Percentiles rank a stretch among this genome's conserved stretches.
These are phyloP conservation scores for Epiperipatus broadwayi DNA, from an alignment of 2,888 invertebrate species.

Conservation along the genomic window DNA sequence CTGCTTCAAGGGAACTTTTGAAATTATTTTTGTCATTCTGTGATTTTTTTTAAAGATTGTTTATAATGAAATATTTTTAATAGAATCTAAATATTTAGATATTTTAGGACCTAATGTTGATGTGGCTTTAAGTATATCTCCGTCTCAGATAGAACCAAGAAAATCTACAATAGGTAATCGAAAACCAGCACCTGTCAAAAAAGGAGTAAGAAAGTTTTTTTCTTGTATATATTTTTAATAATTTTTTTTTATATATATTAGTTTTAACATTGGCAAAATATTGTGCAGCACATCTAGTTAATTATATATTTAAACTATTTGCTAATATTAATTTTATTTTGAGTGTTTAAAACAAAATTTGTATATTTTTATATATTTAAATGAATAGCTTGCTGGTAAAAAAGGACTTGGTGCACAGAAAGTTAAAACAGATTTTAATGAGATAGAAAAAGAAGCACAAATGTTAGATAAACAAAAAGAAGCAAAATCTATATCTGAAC, in stretches of 20 bases:
- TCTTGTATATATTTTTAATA: constrained; percentile 10
- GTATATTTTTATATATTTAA: constrained; percentile 17
- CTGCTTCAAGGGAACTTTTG: too few relatives aligned
- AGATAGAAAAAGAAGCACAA: constrained; percentile 73
- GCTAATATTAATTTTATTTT: too few relatives aligned
- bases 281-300: too few relatives aligned
- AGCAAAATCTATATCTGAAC: constrained; percentile 27
- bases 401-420: constrained; percentile 81
- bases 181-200: constrained; percentile 44
- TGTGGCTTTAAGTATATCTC: constrained; percentile 29
- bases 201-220: constrained; percentile 40
- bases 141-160: constrained; percentile 29
- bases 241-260: constrained; percentile 11
- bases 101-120: constrained; percentile 32
- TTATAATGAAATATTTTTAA: too few relatives aligned
- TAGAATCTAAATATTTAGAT: too few relatives aligned
- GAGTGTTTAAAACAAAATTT: too few relatives aligned
- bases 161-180: constrained; percentile 51
- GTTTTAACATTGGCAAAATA: too few relatives aligned
- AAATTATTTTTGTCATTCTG: too few relatives aligned
- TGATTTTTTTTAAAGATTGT: too few relatives aligned
- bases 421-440: constrained; percentile 81
- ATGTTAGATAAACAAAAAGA: constrained; percentile 49
- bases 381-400: constrained; percentile 37
- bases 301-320: too few relatives aligned